Evolutionary conservation across 2,113 vertebrate species (phyloP).

Genomic region (Cheilinus undulatus): DNA sequence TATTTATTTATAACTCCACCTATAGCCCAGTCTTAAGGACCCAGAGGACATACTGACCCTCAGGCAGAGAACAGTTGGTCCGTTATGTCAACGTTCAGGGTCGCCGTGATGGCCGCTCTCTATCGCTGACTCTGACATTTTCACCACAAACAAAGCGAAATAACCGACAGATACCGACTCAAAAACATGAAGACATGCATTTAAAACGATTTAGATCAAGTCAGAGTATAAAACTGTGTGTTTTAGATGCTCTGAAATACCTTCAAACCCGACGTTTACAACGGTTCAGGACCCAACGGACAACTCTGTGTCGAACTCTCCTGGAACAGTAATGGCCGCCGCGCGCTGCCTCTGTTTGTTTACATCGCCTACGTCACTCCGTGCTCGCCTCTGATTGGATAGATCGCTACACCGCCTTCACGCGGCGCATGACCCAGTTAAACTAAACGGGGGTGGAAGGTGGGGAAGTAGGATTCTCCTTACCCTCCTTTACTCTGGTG

Average conservation of each 20-base stretch:
- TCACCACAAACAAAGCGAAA: neutral
- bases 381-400: constrained; percentile 50
- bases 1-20: too few species aligned
- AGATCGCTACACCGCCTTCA: constrained; percentile 19
- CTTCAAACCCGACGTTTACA: neutral
- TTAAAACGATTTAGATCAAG: rapidly evolving
- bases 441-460: rapidly evolving
- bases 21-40: too few species aligned
- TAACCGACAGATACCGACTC: neutral
- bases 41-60: neutral
- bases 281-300: neutral
- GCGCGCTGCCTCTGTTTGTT: constrained; percentile 72
- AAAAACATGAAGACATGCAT: neutral
- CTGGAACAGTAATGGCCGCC: constrained; percentile 59
- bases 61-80: neutral
- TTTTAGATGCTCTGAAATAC: neutral
- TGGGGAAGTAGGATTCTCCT: neutral
- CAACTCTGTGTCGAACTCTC: constrained; percentile 11
- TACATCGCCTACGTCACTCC: constrained; percentile 63
- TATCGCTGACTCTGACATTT: neutral
- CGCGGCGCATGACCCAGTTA: rapidly evolving
- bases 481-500: too few species aligned
- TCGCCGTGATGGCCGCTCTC: constrained; percentile 40
- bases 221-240: rapidly evolving
- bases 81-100: neutral